A percentile compares a stretch with the other conserved stretches of the same genome.
These are phyloP conservation scores for Troilus luridus DNA, from an alignment of 2,888 invertebrate species.

Conservation along the genomic window DNA sequence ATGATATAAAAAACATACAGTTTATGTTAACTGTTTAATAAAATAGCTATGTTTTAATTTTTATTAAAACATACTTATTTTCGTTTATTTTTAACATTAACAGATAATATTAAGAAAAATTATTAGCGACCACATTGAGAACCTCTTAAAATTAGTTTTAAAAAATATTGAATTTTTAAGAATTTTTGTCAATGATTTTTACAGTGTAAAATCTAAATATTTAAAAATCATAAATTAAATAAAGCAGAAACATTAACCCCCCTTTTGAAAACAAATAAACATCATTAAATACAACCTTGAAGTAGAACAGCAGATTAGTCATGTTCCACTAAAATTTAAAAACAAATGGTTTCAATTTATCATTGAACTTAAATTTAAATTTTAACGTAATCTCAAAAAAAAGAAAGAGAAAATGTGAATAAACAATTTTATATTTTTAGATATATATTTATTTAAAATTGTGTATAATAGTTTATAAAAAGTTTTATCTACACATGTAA, in stretches of 20 bases:
- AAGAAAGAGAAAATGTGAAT: not conserved
- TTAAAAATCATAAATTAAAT: not conserved
- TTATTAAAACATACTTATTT: too few relatives aligned
- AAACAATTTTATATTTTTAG: too few relatives aligned
- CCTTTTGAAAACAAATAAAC: not conserved
- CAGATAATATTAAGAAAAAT: too few relatives aligned
- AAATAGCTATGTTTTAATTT: too few relatives aligned
- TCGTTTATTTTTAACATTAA: too few relatives aligned
- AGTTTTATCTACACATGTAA: not conserved
- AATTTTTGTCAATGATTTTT: not conserved
- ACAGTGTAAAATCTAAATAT: not conserved
- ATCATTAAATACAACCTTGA: not conserved
- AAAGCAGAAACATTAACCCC: not conserved
- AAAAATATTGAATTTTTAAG: not conserved
- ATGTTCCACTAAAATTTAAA: not conserved
- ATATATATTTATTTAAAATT: not conserved
- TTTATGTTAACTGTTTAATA: too few relatives aligned
- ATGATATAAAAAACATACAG: too few relatives aligned
- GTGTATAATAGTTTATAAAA: not conserved
- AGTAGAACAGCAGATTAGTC: not conserved
- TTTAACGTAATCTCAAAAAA: not conserved
- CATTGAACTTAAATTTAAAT: not conserved
- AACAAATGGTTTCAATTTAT: not conserved
- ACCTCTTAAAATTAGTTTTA: not conserved
- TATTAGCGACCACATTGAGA: not conserved